Base-by-base conservation (phyloP, 2,888 invertebrate genomes). In the Papilio elwesi region DNA sequence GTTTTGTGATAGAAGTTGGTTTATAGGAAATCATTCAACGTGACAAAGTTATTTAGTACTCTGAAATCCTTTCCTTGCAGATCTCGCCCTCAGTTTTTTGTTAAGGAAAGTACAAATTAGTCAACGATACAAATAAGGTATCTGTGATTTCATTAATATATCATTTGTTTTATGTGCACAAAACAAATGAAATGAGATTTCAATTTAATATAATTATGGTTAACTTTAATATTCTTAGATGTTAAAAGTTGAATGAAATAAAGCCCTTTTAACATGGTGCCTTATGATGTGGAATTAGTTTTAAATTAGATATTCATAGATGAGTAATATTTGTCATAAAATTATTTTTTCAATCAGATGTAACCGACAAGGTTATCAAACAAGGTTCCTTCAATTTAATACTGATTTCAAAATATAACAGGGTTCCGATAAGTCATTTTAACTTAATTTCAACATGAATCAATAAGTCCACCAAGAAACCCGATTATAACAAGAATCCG, bases 141-240 rank as follows among this genome's bases (percentile, higher is more conserved):
- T 62, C 59, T 62, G 59, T 62, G 59, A 62, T 62, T 62, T 62
- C 15, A 43, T 43, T 15, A 43, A 38, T 59, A 55, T 26, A 12
- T 26, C 38, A 38, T 38, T n/a, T 62, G 59, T 43, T 62, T 62
- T 7, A 2, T 43, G 10, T 15, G 1, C 43, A 62, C 13, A 5
- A 43, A 43, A 38, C n/a, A 59, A 62, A 43, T 62, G 43, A n/a
- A 15, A 36, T 26, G 1, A 11, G 8, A 62, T 43, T 62, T 43
- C 15, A 43, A 43, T n/a, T 3, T 10, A 59, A 38, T 62, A 62
- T 62, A 10, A 15, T 62, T 43, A 62, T n/a, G n/a, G 6, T 59
- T 43, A 59, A 15, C 36, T 15, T 62, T 38, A 59, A n/a, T 38
- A 9, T 12, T 59, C 36, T 36, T 57, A 57, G 6, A 13, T 38